Evolutionary conservation across 2,888 invertebrate genomes (phyloP), one percentile per base, ranked within the genome.

Genomic region (Parascotia fuliginaria): DNA sequence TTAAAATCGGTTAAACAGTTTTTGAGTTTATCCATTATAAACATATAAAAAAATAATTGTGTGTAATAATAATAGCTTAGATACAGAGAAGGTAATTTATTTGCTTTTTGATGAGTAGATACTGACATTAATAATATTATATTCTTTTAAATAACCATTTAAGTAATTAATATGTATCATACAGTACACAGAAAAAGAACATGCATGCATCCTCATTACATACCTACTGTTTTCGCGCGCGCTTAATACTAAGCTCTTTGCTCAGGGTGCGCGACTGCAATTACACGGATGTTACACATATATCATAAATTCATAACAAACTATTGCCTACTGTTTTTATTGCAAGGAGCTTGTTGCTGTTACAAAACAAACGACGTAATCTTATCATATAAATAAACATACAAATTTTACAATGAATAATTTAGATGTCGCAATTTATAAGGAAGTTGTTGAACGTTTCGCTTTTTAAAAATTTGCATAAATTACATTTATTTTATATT

Each of bases 261-360:
- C 24, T 31, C 34, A 44, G 37, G 46, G 19, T 42, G 6, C 28
- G 41, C 42, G 48, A 61, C 50, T 15, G 54, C 52, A 24, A 64
- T 61, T 56, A 51, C 48, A 60, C 51, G 54, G 53, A 27, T 24
- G 33, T 59, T 67, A 51, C 55, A 44, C 56, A 48, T 46, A 46
- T 3, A 24, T 7, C 7, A 24, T 29, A 16, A 7, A n/a, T n/a
- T 22, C 27, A 40, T 22, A 27, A 36, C 13, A 36, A 41, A 33
- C 49, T 44, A 34, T 36, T 14, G 12, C 12, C 11, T 11, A 16
- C 38, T 33, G 38, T 39, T 13, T 39, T 16, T 5, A 32, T 34
- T 36, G 7, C 38, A 15, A 27, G 37, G 37, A 44, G 32, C 15
- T 38, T 9, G 34, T 65, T 68, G 48, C 59, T 9, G 34, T 65